Base-by-base conservation (phyloP, 2,113 vertebrate genomes). In the Puffinus mauretanicus region DNA sequence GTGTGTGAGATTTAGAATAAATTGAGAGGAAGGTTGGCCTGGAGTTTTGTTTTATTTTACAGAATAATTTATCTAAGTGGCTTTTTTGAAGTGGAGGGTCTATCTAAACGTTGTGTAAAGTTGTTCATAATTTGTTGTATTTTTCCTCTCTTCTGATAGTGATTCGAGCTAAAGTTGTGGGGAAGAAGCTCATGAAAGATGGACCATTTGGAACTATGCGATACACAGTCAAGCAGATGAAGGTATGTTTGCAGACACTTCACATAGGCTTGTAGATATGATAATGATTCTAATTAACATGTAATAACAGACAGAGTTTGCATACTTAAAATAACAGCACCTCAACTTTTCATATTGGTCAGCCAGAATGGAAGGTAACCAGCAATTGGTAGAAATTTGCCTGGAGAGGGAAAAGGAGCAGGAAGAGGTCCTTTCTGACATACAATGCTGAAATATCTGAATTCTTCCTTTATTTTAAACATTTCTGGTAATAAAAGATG, bases 191-290 rank as follows among this genome's bases (percentile, higher is more conserved):
- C 9, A 98, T 99, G 98, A 98, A 98, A 83, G 99, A 99, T 30
- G 99, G 99, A 27, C 99, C 99, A 1, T 99, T 99, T 80, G 99
- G 99, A 82, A 99, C 99, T 0, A 98, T 99, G 98, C 97, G 99
- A 93, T 99, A 99, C 97, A 99, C 99, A 1, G 98, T 99, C 94
- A 99, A 99, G 96, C 99, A 99, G 97, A 99, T 99, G 99, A 99
- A 99, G 99, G 99, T 99, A 54, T 26, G 82, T 82, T 78, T 95
- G 66, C 65, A 83, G 55, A 7, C 17, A 26, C 58, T 86, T 84
- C 64, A 34, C 15, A 5, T 2, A 25, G 38, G 30, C 47, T 88
- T 71, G 32, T 47, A 55, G n/a, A 30, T 30, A 44, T n/a, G 21
- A 34, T 49, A 71, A 40, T 26, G 11, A 69, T 24, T 78, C 32